Evolutionary conservation across 1,140 invertebrate genomes (phyloP), one percentile per base, ranked within the genome.

Genomic region (Sarcophaga peregrina): DNA sequence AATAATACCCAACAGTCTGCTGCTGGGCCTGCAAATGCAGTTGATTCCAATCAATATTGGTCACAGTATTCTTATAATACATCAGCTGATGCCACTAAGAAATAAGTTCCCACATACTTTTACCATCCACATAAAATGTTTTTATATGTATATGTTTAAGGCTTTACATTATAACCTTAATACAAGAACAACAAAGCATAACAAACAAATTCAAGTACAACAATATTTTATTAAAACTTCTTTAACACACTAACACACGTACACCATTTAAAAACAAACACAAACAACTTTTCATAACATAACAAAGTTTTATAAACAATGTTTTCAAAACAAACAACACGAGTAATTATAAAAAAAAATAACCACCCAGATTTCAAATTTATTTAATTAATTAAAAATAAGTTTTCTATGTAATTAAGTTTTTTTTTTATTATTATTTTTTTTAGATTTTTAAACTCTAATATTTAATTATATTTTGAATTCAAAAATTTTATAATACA

Each of bases 1-100:
- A 25, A 50, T 25, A 50, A 37, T 13, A 81, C 85, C 82, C 85
- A 87, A 73, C 82, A 83, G 54, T 83, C 86, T 75, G 85, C 85
- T 54, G 84, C 84, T 68, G 85, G 85, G 48, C 84, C 48, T 83
- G 45, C 84, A 83, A 52, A 48, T 73, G 84, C 82, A 80, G 86
- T 84, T 48, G 89, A 88, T 85, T 85, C 88, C 84, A 86, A 89
- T 85, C 88, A 89, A 85, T 89, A 89, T 86, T 89, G 88, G 88
- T 89, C 88, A 85, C 88, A 89, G 87, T 89, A 89, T 87, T 88
- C 88, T 85, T 89, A 89, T 84, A 87, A 86, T 82, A 87, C 88
- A 84, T 84, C 73, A 50, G 37, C 48, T 17, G 47, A 48, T 78
- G 47, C 75, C 20, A 17, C 47, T 25, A 78, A 78, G 20, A 68